Evolutionary conservation across 2,888 invertebrate species (phyloP), one percentile per base, ranked within the genome.

Genomic region (Spilosoma lubricipeda): DNA sequence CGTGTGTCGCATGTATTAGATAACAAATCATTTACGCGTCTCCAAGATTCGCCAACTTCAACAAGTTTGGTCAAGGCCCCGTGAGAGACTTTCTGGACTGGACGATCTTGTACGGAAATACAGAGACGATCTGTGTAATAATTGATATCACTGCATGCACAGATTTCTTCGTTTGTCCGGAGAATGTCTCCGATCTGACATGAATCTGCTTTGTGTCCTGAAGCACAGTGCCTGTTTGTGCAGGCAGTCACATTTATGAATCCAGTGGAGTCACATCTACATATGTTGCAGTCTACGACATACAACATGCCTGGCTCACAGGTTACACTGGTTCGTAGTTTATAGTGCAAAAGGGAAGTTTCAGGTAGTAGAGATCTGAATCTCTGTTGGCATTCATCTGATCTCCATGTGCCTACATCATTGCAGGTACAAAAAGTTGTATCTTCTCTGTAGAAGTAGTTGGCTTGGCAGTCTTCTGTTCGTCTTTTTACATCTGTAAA

Each of bases 271-370:
- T 82, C 77, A 56, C 93, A 93, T 15, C 76, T 71, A 70, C 93
- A 93, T 65, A 93, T 72, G 69, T 93, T 92, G 74, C 93, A 93
- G 30, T 88, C 92, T 20, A 88, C 77, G 8, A 91, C 77, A 73
- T 91, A 91, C 5, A 90, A 83, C 0, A 70, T 56, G 11, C 85
- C 73, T 0, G 90, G 84, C 3, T 64, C 84, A 80, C 93, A 93
- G 9, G 70, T 36, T n/a, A 90, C 76, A 67, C 86, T 87, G 3
- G 88, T 86, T 27, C 75, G 76, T 71, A 90, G 71, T 7, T 72
- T 76, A 2, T 76, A 67, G 0, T 69, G 66, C 0, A 74, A 76
- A 48, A 67, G 52, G 7, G 74, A 73, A 39, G 71, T 74, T 69
- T 74, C 86, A 18, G 83, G 67, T 48, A 76, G 74, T 0, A 93